A percentile compares a stretch with the other conserved stretches of the same genome.
phyloP scores from a whole-genome alignment of 1,140 invertebrate genomes.

The Ptiloglossa arizonensis region DNA sequence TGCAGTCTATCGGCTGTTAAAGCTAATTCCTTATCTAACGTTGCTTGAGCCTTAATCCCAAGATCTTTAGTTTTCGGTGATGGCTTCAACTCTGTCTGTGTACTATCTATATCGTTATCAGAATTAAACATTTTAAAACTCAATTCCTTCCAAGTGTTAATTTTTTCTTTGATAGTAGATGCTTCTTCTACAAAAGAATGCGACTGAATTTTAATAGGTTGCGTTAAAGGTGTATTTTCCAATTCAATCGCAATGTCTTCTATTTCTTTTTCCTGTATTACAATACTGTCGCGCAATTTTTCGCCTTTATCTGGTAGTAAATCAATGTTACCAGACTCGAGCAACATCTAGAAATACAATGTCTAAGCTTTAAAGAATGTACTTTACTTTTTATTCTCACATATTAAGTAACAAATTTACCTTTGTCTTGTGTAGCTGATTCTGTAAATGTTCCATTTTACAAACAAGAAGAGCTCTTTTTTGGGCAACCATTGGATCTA shows the following conservation, averaged over 20 bases:
- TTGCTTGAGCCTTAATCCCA: slow-evolving; percentile 82
- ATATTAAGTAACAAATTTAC: slow-evolving; percentile 49
- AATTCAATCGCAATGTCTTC: slow-evolving; percentile 77
- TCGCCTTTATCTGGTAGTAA: slow-evolving; percentile 82
- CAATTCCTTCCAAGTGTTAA: not conserved
- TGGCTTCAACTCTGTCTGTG: slow-evolving; percentile 34
- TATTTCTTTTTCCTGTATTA: slow-evolving; percentile 75
- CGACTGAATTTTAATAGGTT: slow-evolving; percentile 52
- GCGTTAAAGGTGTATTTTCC: slow-evolving; percentile 78
- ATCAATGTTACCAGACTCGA: slow-evolving; percentile 79
- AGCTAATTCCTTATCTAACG: slow-evolving; percentile 84
- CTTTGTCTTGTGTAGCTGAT: slow-evolving; percentile 61
- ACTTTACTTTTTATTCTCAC: not conserved
- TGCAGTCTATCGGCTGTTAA: slow-evolving; percentile 88
- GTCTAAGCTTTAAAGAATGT: not conserved
- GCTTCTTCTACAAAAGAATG: not conserved
- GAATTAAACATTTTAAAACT: not conserved
- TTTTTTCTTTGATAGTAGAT: not conserved
- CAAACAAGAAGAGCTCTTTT: slow-evolving; percentile 55
- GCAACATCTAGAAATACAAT: slow-evolving; percentile 74
- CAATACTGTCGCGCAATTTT: slow-evolving; percentile 77
- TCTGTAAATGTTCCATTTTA: slow-evolving; percentile 56
- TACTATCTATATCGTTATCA: slow-evolving; percentile 16
- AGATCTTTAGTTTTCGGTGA: slow-evolving; percentile 51
- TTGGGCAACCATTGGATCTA: slow-evolving; percentile 61